Evolutionary conservation across 2,888 invertebrate genomes (phyloP).

Genomic region (Drosophila bunnanda): DNA sequence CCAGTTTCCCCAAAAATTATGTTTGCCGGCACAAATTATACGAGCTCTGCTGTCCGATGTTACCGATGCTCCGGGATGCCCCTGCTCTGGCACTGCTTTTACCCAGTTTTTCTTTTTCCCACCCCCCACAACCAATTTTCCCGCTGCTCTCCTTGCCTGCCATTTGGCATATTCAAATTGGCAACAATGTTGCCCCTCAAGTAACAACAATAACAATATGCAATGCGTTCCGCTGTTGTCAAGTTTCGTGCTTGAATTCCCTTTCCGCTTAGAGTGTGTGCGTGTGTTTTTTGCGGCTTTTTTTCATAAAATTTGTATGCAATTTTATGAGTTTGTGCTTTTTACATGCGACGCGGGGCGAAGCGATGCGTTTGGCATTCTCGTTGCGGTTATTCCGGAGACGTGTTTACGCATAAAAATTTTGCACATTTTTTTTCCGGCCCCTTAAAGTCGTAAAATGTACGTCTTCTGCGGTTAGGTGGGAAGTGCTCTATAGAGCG

Average conservation of each 20-base stretch:
- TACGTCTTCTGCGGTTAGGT: conserved; percentile 45
- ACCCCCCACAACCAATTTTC: conserved; percentile 8
- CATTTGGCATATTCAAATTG: conserved; percentile 47
- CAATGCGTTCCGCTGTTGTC: conserved; percentile 51
- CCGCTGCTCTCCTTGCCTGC: conserved; percentile 2
- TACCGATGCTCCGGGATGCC: conserved; percentile 21
- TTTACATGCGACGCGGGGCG: conserved; percentile 31
- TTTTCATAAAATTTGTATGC: conserved; percentile 60
- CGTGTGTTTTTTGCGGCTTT: conserved; percentile 13
- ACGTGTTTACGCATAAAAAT: conserved; percentile 70
- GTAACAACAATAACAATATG: conserved; percentile 50
- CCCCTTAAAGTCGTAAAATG: conserved; percentile 57
- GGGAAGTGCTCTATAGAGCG: conserved; percentile 37
- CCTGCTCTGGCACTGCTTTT: background rate
- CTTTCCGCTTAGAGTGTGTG: conserved; percentile 29
- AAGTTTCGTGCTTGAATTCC: conserved; percentile 38
- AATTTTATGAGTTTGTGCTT: conserved; percentile 60
- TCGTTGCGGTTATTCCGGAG: conserved; percentile 57
- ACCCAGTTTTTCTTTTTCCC: background rate
- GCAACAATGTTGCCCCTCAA: conserved; percentile 50
- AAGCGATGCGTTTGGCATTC: conserved; percentile 37
- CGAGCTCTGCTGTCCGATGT: conserved; percentile 24
- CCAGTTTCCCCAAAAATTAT: conserved; percentile 36
- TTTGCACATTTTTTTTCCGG: conserved; percentile 40
- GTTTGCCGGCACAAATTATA: conserved; percentile 51